phyloP scores from a whole-genome alignment of 2,797 vertebrate genomes.

The Neopelma chrysocephalum region DNA sequence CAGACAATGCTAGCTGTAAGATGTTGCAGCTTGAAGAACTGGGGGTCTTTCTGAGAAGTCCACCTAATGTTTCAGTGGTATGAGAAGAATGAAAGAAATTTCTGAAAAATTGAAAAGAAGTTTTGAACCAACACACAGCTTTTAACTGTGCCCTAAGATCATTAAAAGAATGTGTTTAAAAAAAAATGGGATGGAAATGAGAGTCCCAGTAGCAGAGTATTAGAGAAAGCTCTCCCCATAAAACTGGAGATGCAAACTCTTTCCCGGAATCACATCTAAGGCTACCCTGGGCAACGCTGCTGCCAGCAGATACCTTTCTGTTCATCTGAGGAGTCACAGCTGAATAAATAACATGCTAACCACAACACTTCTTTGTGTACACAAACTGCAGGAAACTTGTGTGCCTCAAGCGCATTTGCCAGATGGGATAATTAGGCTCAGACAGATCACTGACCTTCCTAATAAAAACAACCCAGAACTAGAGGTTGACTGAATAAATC shows the following conservation, averaged over 20 bases:
- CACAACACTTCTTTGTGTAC: neutral
- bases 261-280: neutral
- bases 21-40: neutral
- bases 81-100: neutral
- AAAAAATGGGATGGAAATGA: accelerated
- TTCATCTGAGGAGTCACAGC: neutral
- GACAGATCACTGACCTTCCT: conserved; percentile 57
- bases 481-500: neutral
- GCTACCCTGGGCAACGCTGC: neutral
- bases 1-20: neutral
- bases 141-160: neutral
- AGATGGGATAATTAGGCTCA: conserved; percentile 56
- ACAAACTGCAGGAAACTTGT: neutral
- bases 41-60: neutral
- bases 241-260: neutral
- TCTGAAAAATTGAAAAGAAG: neutral
- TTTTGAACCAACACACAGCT: neutral
- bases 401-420: neutral
- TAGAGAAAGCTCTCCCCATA: neutral
- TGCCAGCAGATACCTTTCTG: neutral
- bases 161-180: neutral
- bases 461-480: conserved; percentile 25
- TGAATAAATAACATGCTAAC: neutral
- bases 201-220: neutral
- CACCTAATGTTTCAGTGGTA: neutral